Conservation (phyloP, 2,113 vertebrate genomes). For the Pterocles burchelli region DNA sequence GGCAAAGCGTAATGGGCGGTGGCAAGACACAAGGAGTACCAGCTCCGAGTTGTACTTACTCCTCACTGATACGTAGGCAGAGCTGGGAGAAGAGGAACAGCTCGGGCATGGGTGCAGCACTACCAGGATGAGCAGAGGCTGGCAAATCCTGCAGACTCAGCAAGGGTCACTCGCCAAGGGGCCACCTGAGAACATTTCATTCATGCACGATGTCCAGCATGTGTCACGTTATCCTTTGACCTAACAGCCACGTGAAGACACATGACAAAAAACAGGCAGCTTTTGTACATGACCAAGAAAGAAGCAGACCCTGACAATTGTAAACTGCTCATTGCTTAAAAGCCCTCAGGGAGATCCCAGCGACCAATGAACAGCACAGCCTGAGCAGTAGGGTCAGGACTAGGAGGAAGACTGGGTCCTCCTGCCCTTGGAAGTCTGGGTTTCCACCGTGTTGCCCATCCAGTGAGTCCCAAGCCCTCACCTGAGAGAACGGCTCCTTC, state of each 20-base stretch:
- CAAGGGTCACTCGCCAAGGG: background rate
- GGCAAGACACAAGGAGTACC: background rate
- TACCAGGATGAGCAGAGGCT: background rate
- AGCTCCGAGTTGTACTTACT: background rate
- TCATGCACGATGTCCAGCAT: background rate
- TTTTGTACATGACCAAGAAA: background rate
- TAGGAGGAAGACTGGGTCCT: background rate
- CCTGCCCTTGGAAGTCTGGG: background rate
- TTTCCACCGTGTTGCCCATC: background rate
- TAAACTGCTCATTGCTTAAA: background rate
- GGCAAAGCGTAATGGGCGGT: background rate
- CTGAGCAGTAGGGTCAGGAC: background rate
- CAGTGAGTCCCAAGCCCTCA: background rate
- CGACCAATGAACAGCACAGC: background rate
- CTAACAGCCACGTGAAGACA: background rate
- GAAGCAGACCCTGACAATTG: background rate
- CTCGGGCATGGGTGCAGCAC: rapidly evolving
- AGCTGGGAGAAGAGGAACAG: background rate
- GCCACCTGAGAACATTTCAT: background rate
- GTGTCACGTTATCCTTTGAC: background rate
- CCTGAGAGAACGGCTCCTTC: background rate
- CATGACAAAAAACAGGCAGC: background rate
- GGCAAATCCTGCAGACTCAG: background rate
- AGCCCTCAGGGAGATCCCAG: background rate
- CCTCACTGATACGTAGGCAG: background rate